Percentiles rank a stretch among this genome's conserved stretches.
phyloP scores from a whole-genome alignment of 2,797 vertebrate species.

The Odontamblyopus rebecca region DNA sequence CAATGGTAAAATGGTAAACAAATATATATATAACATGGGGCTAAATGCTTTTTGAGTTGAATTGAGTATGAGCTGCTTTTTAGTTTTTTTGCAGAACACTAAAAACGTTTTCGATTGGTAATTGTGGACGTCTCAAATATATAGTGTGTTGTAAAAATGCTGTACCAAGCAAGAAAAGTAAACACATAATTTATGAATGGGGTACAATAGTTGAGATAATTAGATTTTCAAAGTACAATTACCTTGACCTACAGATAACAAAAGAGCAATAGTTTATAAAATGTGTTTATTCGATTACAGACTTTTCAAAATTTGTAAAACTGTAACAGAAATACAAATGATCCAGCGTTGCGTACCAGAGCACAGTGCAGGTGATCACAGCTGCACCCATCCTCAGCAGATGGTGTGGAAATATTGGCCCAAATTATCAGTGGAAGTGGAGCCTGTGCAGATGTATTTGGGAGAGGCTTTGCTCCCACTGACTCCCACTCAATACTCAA shows the following conservation, averaged over 20 bases:
- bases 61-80: too few relatives aligned
- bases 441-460: slow-evolving; percentile 5
- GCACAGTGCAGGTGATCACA: neutral
- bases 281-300: neutral
- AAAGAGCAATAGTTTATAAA: neutral
- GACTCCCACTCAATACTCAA: slow-evolving; percentile 2
- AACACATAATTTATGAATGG: neutral
- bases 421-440: neutral
- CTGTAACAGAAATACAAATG: neutral
- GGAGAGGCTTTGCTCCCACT: neutral
- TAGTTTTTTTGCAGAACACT: too few relatives aligned
- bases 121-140: too few relatives aligned
- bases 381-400: neutral
- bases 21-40: too few relatives aligned
- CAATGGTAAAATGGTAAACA: too few relatives aligned
- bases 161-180: neutral
- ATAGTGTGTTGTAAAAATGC: too few relatives aligned
- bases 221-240: too few relatives aligned
- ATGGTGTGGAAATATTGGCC: neutral
- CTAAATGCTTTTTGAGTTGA: too few relatives aligned
- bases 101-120: too few relatives aligned
- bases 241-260: too few relatives aligned
- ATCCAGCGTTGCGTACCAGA: neutral
- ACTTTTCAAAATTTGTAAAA: neutral
- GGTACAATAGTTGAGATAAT: neutral